Evolutionary conservation across 2,113 vertebrate species (phyloP).

Genomic region (Trinectes maculatus): DNA sequence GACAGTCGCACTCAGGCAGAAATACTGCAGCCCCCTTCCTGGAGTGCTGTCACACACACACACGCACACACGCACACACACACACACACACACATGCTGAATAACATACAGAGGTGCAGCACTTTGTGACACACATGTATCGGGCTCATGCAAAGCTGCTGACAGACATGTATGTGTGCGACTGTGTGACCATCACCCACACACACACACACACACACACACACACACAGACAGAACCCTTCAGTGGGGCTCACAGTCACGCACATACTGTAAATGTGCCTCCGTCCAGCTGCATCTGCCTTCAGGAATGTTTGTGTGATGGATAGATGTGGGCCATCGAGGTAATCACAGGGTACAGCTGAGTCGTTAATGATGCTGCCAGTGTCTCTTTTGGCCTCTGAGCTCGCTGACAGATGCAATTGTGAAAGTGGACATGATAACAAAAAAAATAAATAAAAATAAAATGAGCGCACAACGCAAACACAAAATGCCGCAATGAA

Average conservation of each 20-base stretch:
- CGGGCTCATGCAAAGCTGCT: constrained; percentile 57
- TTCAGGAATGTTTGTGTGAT: constrained; percentile 49
- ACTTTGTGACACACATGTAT: constrained; percentile 60
- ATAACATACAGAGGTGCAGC: constrained; percentile 60
- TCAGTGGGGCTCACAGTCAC: constrained; percentile 39
- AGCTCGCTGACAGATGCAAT: constrained; percentile 40
- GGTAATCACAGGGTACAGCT: constrained; percentile 54
- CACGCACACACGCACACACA: constrained; percentile 48
- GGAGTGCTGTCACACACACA: constrained; percentile 63
- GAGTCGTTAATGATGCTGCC: constrained; percentile 43
- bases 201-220: not conserved
- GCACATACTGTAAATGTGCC: constrained; percentile 56
- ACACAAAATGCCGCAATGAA: no score
- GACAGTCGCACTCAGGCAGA: constrained; percentile 82
- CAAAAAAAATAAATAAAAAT: no score
- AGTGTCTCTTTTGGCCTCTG: constrained; percentile 24
- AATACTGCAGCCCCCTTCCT: constrained; percentile 73
- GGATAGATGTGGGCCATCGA: constrained; percentile 38
- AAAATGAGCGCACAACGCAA: not conserved
- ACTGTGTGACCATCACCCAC: constrained; percentile 26
- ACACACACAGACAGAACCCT: constrained; percentile 6
- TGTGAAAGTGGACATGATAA: constrained; percentile 9
- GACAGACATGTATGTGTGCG: constrained; percentile 57
- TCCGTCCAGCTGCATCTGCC: constrained; percentile 53
- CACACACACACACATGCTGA: constrained; percentile 23